Evolutionary conservation across 2,888 invertebrate species (phyloP).

Genomic region (Drosophila greeni): DNA sequence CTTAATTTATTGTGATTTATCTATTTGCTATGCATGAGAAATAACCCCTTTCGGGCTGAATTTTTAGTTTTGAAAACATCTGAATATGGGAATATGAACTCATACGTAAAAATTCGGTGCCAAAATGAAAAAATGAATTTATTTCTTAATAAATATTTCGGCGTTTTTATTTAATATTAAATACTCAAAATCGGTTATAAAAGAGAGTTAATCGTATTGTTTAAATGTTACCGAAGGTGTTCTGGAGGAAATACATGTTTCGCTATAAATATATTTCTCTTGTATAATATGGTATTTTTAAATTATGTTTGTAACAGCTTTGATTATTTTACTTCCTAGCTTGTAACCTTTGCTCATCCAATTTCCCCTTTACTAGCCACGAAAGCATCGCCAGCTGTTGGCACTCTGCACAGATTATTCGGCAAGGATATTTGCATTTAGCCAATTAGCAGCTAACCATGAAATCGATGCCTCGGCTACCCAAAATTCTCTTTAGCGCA

Average conservation of each 20-base stretch:
- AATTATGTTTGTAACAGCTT: neutral
- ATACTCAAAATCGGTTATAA: neutral
- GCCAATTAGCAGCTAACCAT: conserved; percentile 27
- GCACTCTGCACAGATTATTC: conserved; percentile 7
- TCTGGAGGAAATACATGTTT: neutral
- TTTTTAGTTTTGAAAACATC: neutral
- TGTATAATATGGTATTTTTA: too few relatives aligned
- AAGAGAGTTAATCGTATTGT: too few relatives aligned
- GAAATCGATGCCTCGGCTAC: conserved; percentile 27
- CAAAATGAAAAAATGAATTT: too few relatives aligned
- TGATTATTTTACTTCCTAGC: neutral
- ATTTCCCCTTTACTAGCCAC: neutral
- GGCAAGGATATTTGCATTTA: conserved; percentile 18
- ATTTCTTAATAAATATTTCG: too few relatives aligned
- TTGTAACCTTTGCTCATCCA: neutral
- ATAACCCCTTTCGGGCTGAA: neutral
- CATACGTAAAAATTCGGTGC: too few relatives aligned
- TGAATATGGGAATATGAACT: too few relatives aligned
- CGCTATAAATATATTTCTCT: neutral
- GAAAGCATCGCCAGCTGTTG: conserved; percentile 1
- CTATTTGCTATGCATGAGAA: neutral
- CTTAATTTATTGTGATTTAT: neutral
- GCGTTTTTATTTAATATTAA: too few relatives aligned
- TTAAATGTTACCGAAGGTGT: neutral
- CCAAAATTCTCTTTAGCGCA: conserved; percentile 4